Evolutionary conservation across 2,113 vertebrate genomes (phyloP).

Genomic region (Heteronetta atricapilla): DNA sequence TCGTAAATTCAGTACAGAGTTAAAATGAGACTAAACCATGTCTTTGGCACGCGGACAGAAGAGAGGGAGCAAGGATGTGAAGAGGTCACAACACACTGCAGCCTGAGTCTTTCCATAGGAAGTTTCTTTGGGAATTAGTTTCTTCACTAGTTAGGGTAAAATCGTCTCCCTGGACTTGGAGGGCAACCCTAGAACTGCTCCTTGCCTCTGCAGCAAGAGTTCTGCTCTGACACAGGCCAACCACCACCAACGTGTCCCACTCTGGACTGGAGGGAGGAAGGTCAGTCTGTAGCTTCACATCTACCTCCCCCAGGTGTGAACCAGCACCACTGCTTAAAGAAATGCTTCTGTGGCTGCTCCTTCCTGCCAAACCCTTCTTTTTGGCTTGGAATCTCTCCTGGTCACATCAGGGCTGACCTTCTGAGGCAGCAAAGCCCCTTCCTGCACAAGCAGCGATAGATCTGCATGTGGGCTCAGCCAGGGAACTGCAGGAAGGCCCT

Average conservation of each 20-base stretch:
- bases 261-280: not conserved
- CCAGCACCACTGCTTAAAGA: not conserved
- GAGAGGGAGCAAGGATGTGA: not conserved
- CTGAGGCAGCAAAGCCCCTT: not conserved
- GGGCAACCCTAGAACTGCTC: not conserved
- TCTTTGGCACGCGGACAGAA: not conserved
- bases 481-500: not conserved
- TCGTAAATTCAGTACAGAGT: not conserved
- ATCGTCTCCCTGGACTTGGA: not conserved
- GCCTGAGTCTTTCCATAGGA: not conserved
- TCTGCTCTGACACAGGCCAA: not conserved
- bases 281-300: fast-evolving
- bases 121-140: not conserved
- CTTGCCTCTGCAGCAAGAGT: not conserved
- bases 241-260: not conserved
- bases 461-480: not conserved
- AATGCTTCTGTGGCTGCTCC: not conserved
- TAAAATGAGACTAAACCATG: not conserved
- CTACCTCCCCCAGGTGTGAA: not conserved
- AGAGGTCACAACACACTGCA: not conserved
- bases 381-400: too few relatives aligned
- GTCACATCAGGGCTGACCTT: not conserved
- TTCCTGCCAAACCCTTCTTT: not conserved
- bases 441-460: too few relatives aligned
- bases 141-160: not conserved